These are phyloP conservation scores for Drosophila cardini DNA, from an alignment of 1,140 invertebrate genomes.

Conservation along the genomic window DNA sequence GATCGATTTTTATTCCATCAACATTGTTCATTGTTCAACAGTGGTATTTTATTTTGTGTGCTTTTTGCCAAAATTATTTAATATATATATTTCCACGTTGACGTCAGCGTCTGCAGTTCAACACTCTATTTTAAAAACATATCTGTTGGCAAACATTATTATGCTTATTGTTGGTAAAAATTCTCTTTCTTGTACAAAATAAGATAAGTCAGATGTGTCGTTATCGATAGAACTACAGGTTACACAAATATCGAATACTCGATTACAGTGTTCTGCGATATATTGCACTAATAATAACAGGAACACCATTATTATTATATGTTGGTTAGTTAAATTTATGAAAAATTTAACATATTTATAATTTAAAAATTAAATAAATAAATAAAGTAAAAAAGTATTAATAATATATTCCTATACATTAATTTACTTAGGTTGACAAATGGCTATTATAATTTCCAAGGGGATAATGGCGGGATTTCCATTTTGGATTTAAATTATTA, in stretches of 20 bases:
- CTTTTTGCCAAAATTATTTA: neutral
- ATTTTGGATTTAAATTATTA: no score
- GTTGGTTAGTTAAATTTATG: no score
- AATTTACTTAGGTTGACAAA: no score
- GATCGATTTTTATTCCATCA: conserved; percentile 64
- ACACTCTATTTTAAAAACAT: neutral
- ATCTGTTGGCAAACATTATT: conserved; percentile 12
- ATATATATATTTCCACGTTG: neutral
- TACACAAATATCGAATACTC: conserved; percentile 16
- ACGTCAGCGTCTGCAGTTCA: neutral
- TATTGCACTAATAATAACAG: neutral
- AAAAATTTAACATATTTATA: no score
- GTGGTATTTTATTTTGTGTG: neutral
- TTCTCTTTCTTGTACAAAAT: conserved; percentile 4
- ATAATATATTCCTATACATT: no score
- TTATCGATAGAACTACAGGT: conserved; percentile 5
- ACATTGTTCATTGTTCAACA: conserved; percentile 52
- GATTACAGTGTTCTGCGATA: neutral
- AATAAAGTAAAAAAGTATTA: no score
- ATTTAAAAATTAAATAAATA: no score
- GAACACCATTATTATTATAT: no score
- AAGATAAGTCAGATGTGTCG: conserved; percentile 14
- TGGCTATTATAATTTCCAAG: no score
- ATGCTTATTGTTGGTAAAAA: conserved; percentile 7
- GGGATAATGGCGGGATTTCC: no score